A percentile compares a stretch with the other conserved stretches of the same genome.
phyloP scores from a whole-genome alignment of 2,113 vertebrate species.

The Alectura lathami region DNA sequence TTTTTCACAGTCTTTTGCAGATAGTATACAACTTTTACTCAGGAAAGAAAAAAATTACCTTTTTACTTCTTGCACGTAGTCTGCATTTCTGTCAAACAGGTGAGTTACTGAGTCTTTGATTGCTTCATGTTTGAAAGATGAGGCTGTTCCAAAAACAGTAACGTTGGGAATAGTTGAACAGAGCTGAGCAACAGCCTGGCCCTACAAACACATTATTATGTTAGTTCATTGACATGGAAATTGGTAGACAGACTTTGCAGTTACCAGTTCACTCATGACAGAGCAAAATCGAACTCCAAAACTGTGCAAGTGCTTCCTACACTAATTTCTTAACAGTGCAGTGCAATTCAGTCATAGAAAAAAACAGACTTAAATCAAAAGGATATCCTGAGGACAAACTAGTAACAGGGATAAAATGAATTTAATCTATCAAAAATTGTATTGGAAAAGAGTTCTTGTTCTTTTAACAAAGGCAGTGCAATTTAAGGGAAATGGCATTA shows the following conservation, averaged over 20 bases:
- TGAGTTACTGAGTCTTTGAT: conserved; percentile 94
- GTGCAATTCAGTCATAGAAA: neutral
- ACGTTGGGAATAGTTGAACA: conserved; percentile 92
- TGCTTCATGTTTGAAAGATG: conserved; percentile 93
- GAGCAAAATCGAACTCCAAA: conserved; percentile 3
- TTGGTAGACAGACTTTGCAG: neutral
- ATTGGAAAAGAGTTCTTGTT: neutral
- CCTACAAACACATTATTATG: conserved; percentile 77
- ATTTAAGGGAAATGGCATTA: neutral
- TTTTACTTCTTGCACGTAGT: conserved; percentile 97
- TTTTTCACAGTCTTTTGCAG: neutral
- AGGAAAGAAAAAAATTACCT: conserved; percentile 80
- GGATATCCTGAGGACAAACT: neutral
- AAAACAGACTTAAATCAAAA: neutral
- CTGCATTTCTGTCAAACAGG: conserved; percentile 93
- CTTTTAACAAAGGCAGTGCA: neutral
- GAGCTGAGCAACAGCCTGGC: conserved; percentile 96
- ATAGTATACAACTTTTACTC: neutral
- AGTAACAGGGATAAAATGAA: neutral
- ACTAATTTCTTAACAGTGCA: neutral
- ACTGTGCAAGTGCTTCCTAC: neutral
- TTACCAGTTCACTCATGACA: neutral
- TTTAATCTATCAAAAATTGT: neutral
- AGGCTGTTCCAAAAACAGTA: conserved; percentile 94
- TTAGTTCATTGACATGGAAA: conserved; percentile 33